These are phyloP conservation scores for Vulpes lagopus DNA, from an alignment of 2,113 vertebrate species.

Conservation along the genomic window DNA sequence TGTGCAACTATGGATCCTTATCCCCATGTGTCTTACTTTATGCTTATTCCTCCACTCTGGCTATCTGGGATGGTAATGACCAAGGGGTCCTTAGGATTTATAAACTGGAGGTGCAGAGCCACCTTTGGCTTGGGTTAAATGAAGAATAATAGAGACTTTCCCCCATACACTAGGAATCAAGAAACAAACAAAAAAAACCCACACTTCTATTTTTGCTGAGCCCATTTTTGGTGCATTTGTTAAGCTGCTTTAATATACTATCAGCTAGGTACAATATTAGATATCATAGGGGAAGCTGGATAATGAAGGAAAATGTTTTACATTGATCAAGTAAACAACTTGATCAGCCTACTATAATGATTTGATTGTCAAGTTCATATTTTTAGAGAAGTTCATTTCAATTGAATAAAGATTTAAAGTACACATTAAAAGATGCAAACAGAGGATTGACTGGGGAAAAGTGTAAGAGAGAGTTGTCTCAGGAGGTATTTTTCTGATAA, in stretches of 20 bases:
- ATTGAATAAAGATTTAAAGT: constrained; percentile 2
- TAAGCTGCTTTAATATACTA: background rate
- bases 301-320: background rate
- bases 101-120: too few species aligned
- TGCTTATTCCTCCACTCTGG: background rate
- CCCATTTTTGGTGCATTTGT: background rate
- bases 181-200: background rate
- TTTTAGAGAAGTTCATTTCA: background rate
- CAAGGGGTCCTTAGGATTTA: background rate
- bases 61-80: background rate
- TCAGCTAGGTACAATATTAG: background rate
- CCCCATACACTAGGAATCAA: background rate
- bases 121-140: background rate
- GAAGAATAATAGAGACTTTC: background rate
- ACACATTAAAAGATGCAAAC: background rate
- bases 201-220: background rate
- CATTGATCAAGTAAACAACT: background rate
- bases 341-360: background rate
- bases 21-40: background rate
- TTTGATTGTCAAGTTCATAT: background rate
- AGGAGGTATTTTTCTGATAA: background rate
- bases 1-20: background rate
- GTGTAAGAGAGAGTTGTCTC: background rate
- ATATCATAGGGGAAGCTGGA: background rate
- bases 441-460: background rate